Conservation (phyloP, 2,888 invertebrate species). For the Physocephala rufipes region DNA sequence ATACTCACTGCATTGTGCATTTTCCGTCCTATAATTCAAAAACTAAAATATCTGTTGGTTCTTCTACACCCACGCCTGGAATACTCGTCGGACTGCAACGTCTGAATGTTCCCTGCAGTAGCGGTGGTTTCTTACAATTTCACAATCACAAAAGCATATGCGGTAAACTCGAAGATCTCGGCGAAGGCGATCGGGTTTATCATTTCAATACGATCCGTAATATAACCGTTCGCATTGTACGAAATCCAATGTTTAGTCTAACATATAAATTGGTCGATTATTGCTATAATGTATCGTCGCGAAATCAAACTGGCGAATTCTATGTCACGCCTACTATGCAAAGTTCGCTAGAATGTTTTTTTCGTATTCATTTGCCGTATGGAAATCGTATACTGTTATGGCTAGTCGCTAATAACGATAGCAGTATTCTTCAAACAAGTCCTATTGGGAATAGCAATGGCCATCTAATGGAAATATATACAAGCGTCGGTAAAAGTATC, state of each 20-base stretch:
- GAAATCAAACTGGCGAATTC: conserved; percentile 73
- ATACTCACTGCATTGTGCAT: conserved; percentile 56
- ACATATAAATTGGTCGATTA: conserved; percentile 75
- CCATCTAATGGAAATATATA: conserved; percentile 45
- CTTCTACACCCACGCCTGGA: conserved; percentile 60
- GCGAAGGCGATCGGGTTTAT: conserved; percentile 69
- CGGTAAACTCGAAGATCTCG: conserved; percentile 77
- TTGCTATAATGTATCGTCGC: conserved; percentile 76
- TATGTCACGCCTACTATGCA: conserved; percentile 70
- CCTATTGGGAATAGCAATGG: neutral
- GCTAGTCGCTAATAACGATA: conserved; percentile 66
- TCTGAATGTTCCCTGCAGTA: conserved; percentile 76
- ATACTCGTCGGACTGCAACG: conserved; percentile 74
- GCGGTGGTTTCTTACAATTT: conserved; percentile 71
- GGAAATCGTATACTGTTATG: conserved; percentile 73
- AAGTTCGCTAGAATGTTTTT: conserved; percentile 72
- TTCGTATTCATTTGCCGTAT: conserved; percentile 75
- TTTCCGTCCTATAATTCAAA: conserved; percentile 54
- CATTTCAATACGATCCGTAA: conserved; percentile 69
- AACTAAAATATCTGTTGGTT: conserved; percentile 42
- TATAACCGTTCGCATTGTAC: conserved; percentile 70
- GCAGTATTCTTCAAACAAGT: conserved; percentile 46
- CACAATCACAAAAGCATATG: conserved; percentile 68
- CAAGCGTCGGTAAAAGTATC: conserved; percentile 48
- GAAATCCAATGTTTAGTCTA: conserved; percentile 74